These are phyloP conservation scores for Octonoba sinensis DNA, from an alignment of 2,888 invertebrate species.

Conservation along the genomic window DNA sequence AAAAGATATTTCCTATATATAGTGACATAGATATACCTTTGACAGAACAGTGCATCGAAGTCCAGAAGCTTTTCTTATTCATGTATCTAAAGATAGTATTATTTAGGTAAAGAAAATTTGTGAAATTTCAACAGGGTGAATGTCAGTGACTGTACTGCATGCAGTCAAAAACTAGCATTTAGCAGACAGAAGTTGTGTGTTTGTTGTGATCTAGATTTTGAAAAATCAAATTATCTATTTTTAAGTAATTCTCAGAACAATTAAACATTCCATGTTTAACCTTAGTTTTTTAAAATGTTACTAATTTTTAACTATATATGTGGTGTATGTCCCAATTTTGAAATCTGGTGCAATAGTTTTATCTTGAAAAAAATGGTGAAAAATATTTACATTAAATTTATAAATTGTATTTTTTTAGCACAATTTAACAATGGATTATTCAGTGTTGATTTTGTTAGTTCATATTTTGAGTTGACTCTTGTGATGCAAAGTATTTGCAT, in stretches of 20 bases:
- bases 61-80: constrained; percentile 41
- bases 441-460: background rate
- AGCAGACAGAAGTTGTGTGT: constrained; percentile 19
- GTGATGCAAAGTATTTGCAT: background rate
- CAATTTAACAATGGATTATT: too few species aligned
- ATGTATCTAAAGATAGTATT: constrained; percentile 46
- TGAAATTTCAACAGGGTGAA: constrained; percentile 46
- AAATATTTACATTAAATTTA: background rate
- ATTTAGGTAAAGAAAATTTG: constrained; percentile 39
- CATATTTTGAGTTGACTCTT: background rate
- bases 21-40: constrained; percentile 26
- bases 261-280: constrained; percentile 47
- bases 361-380: background rate
- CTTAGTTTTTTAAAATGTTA: constrained; percentile 41
- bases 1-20: constrained; percentile 33
- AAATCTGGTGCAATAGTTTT: constrained; percentile 26
- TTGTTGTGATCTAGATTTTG: constrained; percentile 41
- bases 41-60: constrained; percentile 48
- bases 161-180: too few species aligned
- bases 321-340: constrained; percentile 21
- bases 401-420: too few species aligned
- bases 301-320: constrained; percentile 15
- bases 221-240: constrained; percentile 45
- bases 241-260: constrained; percentile 34
- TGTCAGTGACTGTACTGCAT: constrained; percentile 12